Base-by-base conservation (phyloP, 2,797 vertebrate genomes). In the Eulemur albifrons region DNA sequence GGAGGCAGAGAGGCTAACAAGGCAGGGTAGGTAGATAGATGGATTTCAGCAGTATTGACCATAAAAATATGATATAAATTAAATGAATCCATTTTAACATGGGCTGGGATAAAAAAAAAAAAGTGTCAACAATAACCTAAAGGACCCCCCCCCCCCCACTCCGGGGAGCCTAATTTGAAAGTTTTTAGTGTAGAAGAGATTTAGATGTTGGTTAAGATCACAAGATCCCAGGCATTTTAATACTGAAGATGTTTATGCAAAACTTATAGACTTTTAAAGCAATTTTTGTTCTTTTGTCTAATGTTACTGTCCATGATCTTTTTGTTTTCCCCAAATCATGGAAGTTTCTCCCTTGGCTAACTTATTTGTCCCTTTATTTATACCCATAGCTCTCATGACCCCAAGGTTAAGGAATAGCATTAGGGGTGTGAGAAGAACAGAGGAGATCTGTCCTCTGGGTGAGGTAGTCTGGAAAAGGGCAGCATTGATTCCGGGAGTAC, bases 191-290 rank as follows among this genome's bases (percentile, higher is more conserved):
- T 43, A 45, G 89, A 93, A 80, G 45, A 92, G 79, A 67, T 76
- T 83, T 76, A 25, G 30, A 38, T 76, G 52, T 94, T 96, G 76
- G n/a, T 57, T 88, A 61, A n/a, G n/a, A 70, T 57, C 38, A 61
- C 32, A 65, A 61, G 76, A 70, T 52, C 32, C 18, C 32, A 63
- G n/a, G 32, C 86, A 30, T 75, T 92, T 92, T 80, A 43, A 69
- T 73, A 61, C 25, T 40, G 35, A 95, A 18, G 50, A 88, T 67
- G 50, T 73, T 95, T 67, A 52, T 23, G 15, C n/a, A 81, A 79
- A 88, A 59, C 12, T n/a, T 92, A 77, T 27, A 45, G 88, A 69
- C 7, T 63, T 85, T 38, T 61, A 38, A 69, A 88, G 23, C 10
- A 32, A 10, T 72, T 73, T 93, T 70, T 87, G 20, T 84, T 81